Evolutionary conservation across 2,888 invertebrate species (phyloP).

Genomic region (Meloe dianella): DNA sequence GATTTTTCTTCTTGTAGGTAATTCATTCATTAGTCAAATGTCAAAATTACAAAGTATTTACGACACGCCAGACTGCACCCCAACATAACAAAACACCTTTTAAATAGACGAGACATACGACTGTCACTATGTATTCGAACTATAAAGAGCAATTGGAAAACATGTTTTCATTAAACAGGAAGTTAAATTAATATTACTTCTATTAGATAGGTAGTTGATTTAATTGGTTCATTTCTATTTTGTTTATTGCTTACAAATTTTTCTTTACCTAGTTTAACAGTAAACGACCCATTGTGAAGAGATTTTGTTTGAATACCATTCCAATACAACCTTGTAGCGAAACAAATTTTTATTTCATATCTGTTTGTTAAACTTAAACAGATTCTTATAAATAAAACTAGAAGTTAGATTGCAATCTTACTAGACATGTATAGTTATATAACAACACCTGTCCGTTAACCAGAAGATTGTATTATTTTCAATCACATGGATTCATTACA

Average conservation of each 20-base stretch:
- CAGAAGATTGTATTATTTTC: slow-evolving; percentile 10
- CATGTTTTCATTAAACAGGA: background rate
- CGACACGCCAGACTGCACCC: slow-evolving; percentile 5
- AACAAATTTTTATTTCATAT: background rate
- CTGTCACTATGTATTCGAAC: background rate
- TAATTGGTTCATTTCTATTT: slow-evolving; percentile 6
- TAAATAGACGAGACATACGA: background rate
- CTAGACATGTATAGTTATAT: background rate
- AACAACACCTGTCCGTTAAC: slow-evolving; percentile 11
- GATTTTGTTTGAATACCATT: slow-evolving; percentile 8
- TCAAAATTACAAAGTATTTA: slow-evolving; percentile 1
- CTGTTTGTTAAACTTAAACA: background rate
- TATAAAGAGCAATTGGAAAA: background rate
- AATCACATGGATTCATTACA: slow-evolving; percentile 9
- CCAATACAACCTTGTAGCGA: slow-evolving; percentile 1
- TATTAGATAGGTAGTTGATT: too few species aligned
- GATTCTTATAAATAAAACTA: background rate
- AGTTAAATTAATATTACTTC: background rate
- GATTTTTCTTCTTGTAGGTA: background rate
- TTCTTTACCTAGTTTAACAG: slow-evolving; percentile 6
- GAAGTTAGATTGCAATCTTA: slow-evolving; percentile 1
- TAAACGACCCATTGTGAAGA: slow-evolving; percentile 1
- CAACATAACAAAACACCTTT: background rate
- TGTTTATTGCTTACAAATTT: background rate
- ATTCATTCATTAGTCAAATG: slow-evolving; percentile 1